Base-by-base conservation (phyloP, 2,113 vertebrate genomes). In the Grallaria varia region DNA sequence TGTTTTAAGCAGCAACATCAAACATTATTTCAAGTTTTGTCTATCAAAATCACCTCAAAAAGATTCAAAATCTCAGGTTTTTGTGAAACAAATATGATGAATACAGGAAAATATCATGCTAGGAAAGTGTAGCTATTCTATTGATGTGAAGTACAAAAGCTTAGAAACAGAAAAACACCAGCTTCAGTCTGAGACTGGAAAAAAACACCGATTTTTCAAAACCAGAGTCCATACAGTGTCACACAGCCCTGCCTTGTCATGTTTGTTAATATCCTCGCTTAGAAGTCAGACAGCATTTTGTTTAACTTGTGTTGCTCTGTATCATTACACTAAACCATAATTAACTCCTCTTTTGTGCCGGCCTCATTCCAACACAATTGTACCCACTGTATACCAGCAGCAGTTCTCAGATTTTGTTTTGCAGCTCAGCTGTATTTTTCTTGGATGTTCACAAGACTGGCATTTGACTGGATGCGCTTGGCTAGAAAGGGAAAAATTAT, bases 381-480 rank as follows among this genome's bases (percentile, higher is more conserved):
- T 94, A 95, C 66, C 95, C 96, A 97, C 95, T 96, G 96, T 96
- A 93, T 87, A 95, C 84, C 87, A 93, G 93, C 91, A 95, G 94
- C 89, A 91, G 96, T 37, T 95, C 94, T 95, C 96, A 96, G 93
- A 95, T 96, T 95, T 89, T 94, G 82, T 93, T 96, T 90, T 58
- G 88, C 50, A 96, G 92, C 96, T 99, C 98, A 99, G 98, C 97
- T 99, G 97, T 95, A 96, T 97, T 99, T 99, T 98, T 99, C 99
- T 98, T 99, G 99, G 97, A 99, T 98, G 97, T 99, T 98, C 96
- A 98, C 98, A 96, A 99, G 96, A 92, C 97, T 99, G 97, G 97
- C 94, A 97, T 98, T 98, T 74, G 99, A 99, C 96, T 98, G 99
- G 28, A 98, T 98, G 94, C 99, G 98, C 56, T 99, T 99, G 86